Evolutionary conservation across 2,797 vertebrate genomes (phyloP).

Genomic region (Enoplosus armatus): DNA sequence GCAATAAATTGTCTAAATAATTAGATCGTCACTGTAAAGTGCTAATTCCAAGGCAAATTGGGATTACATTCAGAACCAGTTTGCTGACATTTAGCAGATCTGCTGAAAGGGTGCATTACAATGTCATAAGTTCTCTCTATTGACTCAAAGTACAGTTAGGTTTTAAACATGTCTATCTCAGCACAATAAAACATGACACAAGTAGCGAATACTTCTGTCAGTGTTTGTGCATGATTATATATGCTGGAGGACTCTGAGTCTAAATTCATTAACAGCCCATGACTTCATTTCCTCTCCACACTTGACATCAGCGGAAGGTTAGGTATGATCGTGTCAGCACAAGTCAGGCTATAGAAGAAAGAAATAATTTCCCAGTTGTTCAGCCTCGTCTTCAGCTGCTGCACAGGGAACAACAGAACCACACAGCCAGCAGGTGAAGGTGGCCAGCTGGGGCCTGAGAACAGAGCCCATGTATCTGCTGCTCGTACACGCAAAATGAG

Average conservation of each 20-base stretch:
- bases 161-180: slow-evolving; percentile 80
- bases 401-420: slow-evolving; percentile 25
- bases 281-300: slow-evolving; percentile 54
- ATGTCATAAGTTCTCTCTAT: slow-evolving; percentile 83
- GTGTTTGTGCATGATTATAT: slow-evolving; percentile 75
- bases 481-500: slow-evolving; percentile 58
- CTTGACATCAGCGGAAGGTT: slow-evolving; percentile 53
- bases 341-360: not conserved
- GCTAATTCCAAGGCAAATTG: slow-evolving; percentile 89
- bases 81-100: slow-evolving; percentile 90
- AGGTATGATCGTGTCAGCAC: slow-evolving; percentile 26
- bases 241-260: slow-evolving; percentile 74
- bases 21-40: slow-evolving; percentile 82
- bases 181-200: slow-evolving; percentile 80
- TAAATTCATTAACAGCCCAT: slow-evolving; percentile 66
- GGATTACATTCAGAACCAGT: slow-evolving; percentile 87
- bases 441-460: slow-evolving; percentile 23
- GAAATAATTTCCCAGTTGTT: slow-evolving; percentile 1
- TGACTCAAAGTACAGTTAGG: slow-evolving; percentile 85
- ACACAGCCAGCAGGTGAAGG: slow-evolving; percentile 41
- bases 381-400: not conserved
- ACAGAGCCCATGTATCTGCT: slow-evolving; percentile 40
- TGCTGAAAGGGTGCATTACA: slow-evolving; percentile 82
- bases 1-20: slow-evolving; percentile 88
- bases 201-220: slow-evolving; percentile 75